Percentiles rank a stretch among this genome's conserved stretches.
phyloP scores from a whole-genome alignment of 2,113 vertebrate species.

The Peromyscus polionotus region DNA sequence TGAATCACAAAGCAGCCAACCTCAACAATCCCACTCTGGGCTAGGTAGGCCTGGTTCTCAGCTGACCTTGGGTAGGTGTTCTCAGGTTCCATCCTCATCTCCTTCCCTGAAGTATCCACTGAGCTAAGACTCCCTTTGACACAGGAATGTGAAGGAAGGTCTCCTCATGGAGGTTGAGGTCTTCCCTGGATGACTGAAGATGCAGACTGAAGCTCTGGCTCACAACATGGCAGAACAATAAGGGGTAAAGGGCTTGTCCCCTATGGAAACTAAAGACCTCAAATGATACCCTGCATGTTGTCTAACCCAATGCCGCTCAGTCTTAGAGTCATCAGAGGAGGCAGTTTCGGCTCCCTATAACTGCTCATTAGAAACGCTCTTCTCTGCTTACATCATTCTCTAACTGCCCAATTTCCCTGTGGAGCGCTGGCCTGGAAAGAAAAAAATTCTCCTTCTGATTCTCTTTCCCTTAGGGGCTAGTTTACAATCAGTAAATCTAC shows the following conservation, averaged over 20 bases:
- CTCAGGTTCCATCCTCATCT: neutral
- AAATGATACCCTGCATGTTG: accelerated
- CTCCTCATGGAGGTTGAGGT: neutral
- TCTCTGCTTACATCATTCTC: neutral
- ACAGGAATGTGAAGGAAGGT: neutral
- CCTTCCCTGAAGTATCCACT: neutral
- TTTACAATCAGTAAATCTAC: neutral
- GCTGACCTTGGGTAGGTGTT: neutral
- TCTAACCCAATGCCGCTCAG: neutral
- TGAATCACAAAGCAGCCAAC: neutral
- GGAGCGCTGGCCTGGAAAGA: neutral
- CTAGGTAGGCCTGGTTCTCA: neutral
- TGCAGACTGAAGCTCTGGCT: neutral
- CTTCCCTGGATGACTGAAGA: neutral
- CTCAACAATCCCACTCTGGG: neutral
- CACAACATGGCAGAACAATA: neutral
- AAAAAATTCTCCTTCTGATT: neutral
- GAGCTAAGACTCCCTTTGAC: neutral
- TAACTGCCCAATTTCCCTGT: neutral
- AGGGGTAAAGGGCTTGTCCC: too few relatives aligned
- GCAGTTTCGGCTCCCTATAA: neutral
- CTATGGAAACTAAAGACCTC: neutral
- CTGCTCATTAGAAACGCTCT: neutral
- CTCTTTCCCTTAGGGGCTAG: neutral
- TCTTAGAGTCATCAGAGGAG: neutral